These are phyloP conservation scores for Beris morrisii DNA, from an alignment of 2,888 invertebrate species.

Conservation along the genomic window DNA sequence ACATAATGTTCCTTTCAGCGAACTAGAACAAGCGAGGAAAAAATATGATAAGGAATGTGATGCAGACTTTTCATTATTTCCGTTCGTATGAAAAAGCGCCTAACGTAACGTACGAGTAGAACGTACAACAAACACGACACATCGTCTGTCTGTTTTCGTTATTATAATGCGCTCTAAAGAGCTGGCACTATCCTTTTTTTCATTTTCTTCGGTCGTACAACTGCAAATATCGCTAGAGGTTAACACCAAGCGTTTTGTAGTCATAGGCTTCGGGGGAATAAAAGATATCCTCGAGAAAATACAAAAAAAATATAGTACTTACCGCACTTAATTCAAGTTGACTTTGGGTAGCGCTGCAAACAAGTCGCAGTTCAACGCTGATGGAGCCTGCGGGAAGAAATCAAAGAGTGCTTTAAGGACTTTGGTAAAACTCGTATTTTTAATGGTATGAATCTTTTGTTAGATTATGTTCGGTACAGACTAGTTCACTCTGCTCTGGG, in stretches of 20 bases:
- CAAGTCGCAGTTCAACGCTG: slow-evolving; percentile 50
- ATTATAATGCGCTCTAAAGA: too few species aligned
- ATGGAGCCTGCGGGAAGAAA: slow-evolving; percentile 44
- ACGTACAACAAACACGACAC: background rate
- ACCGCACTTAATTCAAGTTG: slow-evolving; percentile 46
- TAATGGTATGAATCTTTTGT: background rate
- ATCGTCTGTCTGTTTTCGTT: too few species aligned
- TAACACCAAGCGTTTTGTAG: background rate
- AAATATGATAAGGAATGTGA: background rate
- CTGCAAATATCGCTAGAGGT: background rate
- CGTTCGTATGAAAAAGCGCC: background rate
- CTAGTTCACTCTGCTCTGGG: background rate
- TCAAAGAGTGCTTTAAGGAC: background rate
- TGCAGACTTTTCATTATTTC: background rate
- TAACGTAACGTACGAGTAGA: background rate
- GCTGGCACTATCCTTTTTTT: background rate
- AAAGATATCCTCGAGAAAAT: background rate
- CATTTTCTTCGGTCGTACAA: background rate
- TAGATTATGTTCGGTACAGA: background rate
- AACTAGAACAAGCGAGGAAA: too few species aligned
- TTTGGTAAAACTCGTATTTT: background rate
- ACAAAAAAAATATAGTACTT: slow-evolving; percentile 42
- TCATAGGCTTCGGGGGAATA: background rate
- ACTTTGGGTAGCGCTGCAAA: slow-evolving; percentile 46
- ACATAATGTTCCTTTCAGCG: too few species aligned